These are phyloP conservation scores for Nasonia vitripennis DNA, from an alignment of 1,140 invertebrate species.

Conservation along the genomic window DNA sequence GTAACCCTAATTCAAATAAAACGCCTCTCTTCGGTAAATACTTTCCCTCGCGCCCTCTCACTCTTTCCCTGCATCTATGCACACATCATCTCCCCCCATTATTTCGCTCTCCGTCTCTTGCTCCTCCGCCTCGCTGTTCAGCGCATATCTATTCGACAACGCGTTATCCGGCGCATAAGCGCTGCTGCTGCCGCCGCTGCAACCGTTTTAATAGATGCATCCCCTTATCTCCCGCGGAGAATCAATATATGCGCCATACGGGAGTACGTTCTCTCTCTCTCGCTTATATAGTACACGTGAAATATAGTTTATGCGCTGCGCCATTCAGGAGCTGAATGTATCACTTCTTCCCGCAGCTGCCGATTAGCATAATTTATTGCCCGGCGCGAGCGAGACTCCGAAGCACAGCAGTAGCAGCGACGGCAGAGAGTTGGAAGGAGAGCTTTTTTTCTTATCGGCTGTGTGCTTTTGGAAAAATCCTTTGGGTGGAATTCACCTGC, in stretches of 20 bases:
- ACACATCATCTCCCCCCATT: background rate
- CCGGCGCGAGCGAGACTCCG: background rate
- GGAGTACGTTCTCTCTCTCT: background rate
- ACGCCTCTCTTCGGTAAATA: background rate
- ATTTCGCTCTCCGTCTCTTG: background rate
- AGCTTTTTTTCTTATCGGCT: background rate
- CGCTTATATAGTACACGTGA: background rate
- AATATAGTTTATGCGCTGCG: background rate
- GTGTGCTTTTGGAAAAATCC: background rate
- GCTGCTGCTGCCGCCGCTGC: background rate
- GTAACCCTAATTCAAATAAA: constrained; percentile 5
- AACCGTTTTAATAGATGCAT: constrained; percentile 39
- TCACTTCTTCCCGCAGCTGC: constrained; percentile 23
- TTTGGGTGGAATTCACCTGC: too few relatives aligned
- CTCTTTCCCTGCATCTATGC: background rate
- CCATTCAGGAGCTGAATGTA: constrained; percentile 35
- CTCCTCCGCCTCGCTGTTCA: background rate
- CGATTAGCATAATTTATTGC: constrained; percentile 44
- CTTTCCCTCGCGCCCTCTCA: background rate
- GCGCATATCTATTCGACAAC: background rate
- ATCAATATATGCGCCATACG: background rate
- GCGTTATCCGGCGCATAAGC: constrained; percentile 25
- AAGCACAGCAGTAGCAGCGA: background rate
- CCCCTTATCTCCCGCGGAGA: constrained; percentile 25
- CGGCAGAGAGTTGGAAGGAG: background rate